phyloP scores from a whole-genome alignment of 2,113 vertebrate genomes.

The Galeopterus variegatus region DNA sequence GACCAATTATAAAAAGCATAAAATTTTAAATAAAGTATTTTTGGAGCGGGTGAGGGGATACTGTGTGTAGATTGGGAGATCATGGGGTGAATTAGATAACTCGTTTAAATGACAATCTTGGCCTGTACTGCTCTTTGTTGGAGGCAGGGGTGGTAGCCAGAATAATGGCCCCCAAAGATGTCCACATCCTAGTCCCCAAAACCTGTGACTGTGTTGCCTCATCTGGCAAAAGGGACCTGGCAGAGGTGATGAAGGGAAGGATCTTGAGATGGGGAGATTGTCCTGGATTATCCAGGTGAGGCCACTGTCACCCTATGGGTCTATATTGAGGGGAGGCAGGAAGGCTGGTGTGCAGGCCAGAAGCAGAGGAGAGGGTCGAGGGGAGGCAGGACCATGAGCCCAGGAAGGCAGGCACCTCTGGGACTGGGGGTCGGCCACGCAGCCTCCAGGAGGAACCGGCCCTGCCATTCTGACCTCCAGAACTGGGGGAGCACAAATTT shows the following conservation, averaged over 20 bases:
- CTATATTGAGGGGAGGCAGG: too few relatives aligned
- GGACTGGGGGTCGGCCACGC: not conserved
- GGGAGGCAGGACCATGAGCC: not conserved
- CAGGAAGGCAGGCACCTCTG: accelerated
- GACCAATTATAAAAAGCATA: not conserved
- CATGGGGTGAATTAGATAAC: not conserved
- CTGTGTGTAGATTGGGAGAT: not conserved
- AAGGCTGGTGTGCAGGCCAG: not conserved
- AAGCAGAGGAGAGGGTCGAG: not conserved
- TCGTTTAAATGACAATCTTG: not conserved
- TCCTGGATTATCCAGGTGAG: not conserved
- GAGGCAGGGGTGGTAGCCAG: not conserved
- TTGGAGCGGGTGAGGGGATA: not conserved
- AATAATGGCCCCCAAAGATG: not conserved
- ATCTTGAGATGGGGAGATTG: too few relatives aligned
- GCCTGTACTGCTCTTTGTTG: not conserved
- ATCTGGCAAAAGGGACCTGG: not conserved
- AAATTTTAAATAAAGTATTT: not conserved
- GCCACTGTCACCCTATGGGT: not conserved
- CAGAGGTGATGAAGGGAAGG: not conserved
- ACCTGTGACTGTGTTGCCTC: too few relatives aligned
- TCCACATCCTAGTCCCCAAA: not conserved
- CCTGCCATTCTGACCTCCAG: not conserved
- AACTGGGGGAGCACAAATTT: not conserved
- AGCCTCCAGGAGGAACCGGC: not conserved